Percentiles rank a stretch among this genome's conserved stretches.
These are phyloP conservation scores for Gymnosoma rotundatum DNA, from an alignment of 2,888 invertebrate species.

Conservation along the genomic window DNA sequence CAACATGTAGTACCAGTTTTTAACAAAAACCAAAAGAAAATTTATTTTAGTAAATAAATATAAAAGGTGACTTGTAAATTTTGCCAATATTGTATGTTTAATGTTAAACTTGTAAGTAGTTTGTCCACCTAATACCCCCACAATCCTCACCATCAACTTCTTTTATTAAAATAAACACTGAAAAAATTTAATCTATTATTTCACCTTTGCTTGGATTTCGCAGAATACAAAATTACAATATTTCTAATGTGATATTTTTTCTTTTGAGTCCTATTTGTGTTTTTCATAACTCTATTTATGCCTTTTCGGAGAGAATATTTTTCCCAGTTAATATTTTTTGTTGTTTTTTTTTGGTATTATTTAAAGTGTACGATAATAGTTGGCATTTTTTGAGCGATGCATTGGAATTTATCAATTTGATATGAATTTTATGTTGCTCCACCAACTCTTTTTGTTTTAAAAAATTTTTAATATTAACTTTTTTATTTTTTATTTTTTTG, in stretches of 20 bases:
- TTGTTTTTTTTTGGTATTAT: constrained; percentile 13
- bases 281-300: constrained; percentile 4
- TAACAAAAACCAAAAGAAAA: constrained; percentile 19
- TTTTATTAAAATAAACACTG: neutral
- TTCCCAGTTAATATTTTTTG: neutral
- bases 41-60: constrained; percentile 43
- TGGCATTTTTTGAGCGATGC: constrained; percentile 60
- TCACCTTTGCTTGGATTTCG: constrained; percentile 54
- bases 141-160: neutral
- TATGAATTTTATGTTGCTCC: constrained; percentile 5
- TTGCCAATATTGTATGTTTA: neutral
- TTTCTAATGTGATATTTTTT: constrained; percentile 15
- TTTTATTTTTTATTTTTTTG: neutral
- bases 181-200: constrained; percentile 46
- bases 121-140: constrained; percentile 4
- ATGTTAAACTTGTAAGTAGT: constrained; percentile 42
- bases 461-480: neutral
- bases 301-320: neutral
- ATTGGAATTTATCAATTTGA: constrained; percentile 63
- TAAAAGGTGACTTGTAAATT: constrained; percentile 61
- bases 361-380: constrained; percentile 42
- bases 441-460: neutral
- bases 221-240: constrained; percentile 7
- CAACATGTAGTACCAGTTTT: constrained; percentile 18
- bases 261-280: constrained; percentile 3